phyloP scores from a whole-genome alignment of 2,113 vertebrate genomes.

The Miniopterus natalensis region DNA sequence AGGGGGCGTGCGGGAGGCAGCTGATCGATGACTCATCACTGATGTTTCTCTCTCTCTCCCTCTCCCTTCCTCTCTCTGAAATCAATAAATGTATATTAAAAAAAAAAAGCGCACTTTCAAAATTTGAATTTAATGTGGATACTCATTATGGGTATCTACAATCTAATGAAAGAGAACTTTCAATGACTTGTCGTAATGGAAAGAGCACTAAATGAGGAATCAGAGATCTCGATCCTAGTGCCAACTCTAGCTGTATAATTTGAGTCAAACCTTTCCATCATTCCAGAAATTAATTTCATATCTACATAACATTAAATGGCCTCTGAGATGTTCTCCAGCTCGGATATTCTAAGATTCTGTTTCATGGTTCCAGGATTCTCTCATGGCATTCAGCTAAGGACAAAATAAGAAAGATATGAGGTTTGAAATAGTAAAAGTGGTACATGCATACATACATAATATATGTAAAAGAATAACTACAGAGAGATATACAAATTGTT shows the following conservation, averaged over 20 bases:
- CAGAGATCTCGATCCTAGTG: not conserved
- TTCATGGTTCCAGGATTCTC: not conserved
- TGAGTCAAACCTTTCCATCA: slow-evolving; percentile 4
- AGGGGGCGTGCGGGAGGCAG: no score
- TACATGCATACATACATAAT: not conserved
- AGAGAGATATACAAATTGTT: not conserved
- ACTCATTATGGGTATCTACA: not conserved
- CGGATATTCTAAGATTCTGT: not conserved
- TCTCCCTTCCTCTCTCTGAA: no score
- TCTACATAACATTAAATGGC: not conserved
- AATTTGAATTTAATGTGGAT: not conserved
- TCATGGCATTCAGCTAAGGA: not conserved
- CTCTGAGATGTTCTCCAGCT: not conserved
- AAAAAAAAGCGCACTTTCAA: not conserved
- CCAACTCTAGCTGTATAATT: not conserved
- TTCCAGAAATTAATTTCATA: slow-evolving; percentile 17
- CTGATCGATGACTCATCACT: no score
- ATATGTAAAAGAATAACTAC: not conserved
- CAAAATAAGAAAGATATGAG: not conserved
- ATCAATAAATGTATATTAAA: no score
- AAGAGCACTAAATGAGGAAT: not conserved
- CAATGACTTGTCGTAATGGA: not conserved
- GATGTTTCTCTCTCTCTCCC: no score
- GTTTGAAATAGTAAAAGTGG: not conserved
- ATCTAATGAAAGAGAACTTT: not conserved